These are phyloP conservation scores for Rhinoptilus africanus DNA, from an alignment of 2,113 vertebrate genomes.

Conservation along the genomic window DNA sequence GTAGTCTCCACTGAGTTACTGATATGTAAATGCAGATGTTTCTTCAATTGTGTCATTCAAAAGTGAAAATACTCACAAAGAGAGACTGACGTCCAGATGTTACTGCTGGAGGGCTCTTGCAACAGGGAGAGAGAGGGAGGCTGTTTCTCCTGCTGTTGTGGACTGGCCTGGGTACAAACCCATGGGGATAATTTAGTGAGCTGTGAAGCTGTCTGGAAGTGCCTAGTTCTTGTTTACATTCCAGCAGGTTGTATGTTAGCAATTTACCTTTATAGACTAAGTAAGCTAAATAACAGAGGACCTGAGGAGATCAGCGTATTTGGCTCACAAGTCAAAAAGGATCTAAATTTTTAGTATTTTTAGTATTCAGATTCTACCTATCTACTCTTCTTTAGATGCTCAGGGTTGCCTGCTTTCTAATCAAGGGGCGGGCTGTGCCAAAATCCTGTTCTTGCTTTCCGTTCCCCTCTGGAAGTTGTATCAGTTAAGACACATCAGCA, in stretches of 20 bases:
- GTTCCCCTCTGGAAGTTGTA: neutral
- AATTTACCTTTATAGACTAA: neutral
- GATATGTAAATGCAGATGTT: neutral
- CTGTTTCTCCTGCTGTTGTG: neutral
- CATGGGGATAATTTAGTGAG: neutral
- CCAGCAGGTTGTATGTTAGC: neutral
- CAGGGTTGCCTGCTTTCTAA: neutral
- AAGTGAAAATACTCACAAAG: neutral
- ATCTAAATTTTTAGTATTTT: neutral
- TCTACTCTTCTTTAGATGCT: neutral
- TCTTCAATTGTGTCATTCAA: neutral
- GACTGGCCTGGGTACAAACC: neutral
- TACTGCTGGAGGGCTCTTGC: neutral
- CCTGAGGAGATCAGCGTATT: neutral
- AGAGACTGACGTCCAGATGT: neutral
- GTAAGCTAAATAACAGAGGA: neutral
- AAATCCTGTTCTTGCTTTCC: neutral
- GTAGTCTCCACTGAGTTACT: neutral
- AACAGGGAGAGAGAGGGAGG: too few relatives aligned
- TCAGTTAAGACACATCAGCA: neutral
- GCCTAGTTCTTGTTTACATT: neutral
- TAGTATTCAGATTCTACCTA: neutral
- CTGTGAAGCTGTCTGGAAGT: neutral
- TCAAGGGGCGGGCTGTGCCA: neutral
- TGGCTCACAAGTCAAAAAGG: neutral